Base-by-base conservation (phyloP, 2,797 vertebrate genomes). In the Spondyliosoma cantharus region DNA sequence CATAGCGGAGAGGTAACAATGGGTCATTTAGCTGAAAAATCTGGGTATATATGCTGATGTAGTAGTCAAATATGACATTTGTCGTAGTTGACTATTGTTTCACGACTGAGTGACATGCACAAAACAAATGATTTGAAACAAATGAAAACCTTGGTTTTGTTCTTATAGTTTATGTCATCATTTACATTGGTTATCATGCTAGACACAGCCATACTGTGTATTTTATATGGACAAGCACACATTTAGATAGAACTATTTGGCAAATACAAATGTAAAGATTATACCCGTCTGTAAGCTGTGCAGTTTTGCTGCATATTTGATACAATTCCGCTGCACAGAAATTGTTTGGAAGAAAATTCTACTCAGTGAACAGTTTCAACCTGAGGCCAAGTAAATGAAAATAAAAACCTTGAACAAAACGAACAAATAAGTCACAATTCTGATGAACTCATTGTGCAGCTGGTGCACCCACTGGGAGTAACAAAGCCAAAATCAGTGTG, bases 401-500 rank as follows among this genome's bases (percentile, higher is more conserved):
- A 37, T 37, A 37, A 37, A 37, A 57, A 76, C 22, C 17, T 43
- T 16, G 5, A 63, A 71, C 63, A 62, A 80, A 76, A 49, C 46
- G 73, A 72, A 46, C 11, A 42, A n/a, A 56, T 58, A 60, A n/a
- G 14, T 50, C 29, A 4, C 3, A 1, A 22, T 73, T 71, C 29
- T 32, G 37, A 71, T 56, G 46, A 56, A 64, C 60, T 61, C 19
- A 12, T 52, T 22, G 60, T 48, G 56, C 43, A 32, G 43, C 77
- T 43, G 70, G 66, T 72, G 53, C 59, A 11, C 72, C 72, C 64
- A 24, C 76, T 78, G 57, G 27, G 72, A 81, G 70, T 60, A 84
- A 75, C 59, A 14, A 76, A 78, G 50, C 52, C 48, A 3, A 25
- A 54, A 87, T 79, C 84, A 85, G 78, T 56, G 71, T 77, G 86